Conservation (phyloP, 2,888 invertebrate species). For the Polymixis lichenea region DNA sequence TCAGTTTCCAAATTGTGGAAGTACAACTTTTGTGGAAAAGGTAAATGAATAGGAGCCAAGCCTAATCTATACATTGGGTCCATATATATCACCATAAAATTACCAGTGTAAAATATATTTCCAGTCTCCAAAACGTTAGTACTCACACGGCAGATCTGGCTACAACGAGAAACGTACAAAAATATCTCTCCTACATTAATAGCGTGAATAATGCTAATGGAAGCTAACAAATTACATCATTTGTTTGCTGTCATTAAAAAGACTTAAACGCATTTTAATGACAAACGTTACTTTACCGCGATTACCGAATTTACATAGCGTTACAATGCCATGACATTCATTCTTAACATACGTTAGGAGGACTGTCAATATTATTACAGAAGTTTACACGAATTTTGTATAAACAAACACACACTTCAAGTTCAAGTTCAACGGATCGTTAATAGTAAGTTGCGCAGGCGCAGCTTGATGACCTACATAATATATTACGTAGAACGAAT, state of each 20-base stretch:
- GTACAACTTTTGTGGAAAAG: not conserved
- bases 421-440: slow-evolving; percentile 66
- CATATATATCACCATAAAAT: not conserved
- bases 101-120: not conserved
- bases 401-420: slow-evolving; percentile 51
- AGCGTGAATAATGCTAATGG: slow-evolving; percentile 12
- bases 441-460: slow-evolving; percentile 48
- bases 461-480: slow-evolving; percentile 62
- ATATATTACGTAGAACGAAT: slow-evolving; percentile 59
- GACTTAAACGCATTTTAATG: slow-evolving; percentile 48
- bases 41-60: not conserved
- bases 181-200: not conserved
- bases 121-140: not conserved
- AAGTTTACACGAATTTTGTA: slow-evolving; percentile 20
- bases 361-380: slow-evolving; percentile 12
- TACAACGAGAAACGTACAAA: not conserved
- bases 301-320: slow-evolving; percentile 27
- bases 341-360: not conserved
- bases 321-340: slow-evolving; percentile 18
- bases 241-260: slow-evolving; percentile 41
- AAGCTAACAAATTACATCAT: slow-evolving; percentile 29
- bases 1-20: not conserved
- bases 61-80: not conserved
- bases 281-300: slow-evolving; percentile 8
- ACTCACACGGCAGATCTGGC: not conserved